Conservation (phyloP, 2,888 invertebrate genomes). For the Chrysolina haemoptera region DNA sequence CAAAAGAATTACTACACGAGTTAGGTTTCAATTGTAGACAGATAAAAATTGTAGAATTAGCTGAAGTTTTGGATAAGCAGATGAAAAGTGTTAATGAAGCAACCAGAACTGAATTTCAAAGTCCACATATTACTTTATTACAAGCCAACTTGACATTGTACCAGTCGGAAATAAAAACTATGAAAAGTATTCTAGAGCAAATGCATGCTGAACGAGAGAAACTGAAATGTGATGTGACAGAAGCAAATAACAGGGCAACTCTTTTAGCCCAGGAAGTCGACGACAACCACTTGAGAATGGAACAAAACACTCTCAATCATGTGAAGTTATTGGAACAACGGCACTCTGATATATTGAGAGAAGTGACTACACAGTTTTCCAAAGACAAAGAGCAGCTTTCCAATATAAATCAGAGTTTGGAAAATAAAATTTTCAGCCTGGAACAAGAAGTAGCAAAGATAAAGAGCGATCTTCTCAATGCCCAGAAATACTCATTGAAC, state of each 20-base stretch:
- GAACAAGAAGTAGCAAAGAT: constrained; percentile 80
- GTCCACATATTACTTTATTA: constrained; percentile 72
- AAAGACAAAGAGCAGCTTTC: constrained; percentile 83
- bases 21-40: constrained; percentile 77
- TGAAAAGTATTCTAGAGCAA: constrained; percentile 77
- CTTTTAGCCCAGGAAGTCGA: constrained; percentile 92
- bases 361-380: constrained; percentile 78
- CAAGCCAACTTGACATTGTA: constrained; percentile 79
- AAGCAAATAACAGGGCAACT: constrained; percentile 86
- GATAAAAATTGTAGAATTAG: constrained; percentile 76
- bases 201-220: constrained; percentile 85
- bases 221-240: constrained; percentile 82
- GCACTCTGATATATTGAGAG: constrained; percentile 83
- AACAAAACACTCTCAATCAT: constrained; percentile 81
- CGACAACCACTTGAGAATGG: constrained; percentile 88
- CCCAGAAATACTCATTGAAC: constrained; percentile 77
- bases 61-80: constrained; percentile 81
- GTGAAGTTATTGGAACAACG: constrained; percentile 81
- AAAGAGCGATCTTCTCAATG: constrained; percentile 75
- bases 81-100: constrained; percentile 61
- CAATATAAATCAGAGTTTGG: constrained; percentile 74
- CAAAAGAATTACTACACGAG: constrained; percentile 77
- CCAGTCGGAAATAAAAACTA: constrained; percentile 77
- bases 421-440: constrained; percentile 76
- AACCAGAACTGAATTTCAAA: constrained; percentile 61